Conservation (phyloP, 1,140 invertebrate species). For the Zeugodacus cucurbitae region DNA sequence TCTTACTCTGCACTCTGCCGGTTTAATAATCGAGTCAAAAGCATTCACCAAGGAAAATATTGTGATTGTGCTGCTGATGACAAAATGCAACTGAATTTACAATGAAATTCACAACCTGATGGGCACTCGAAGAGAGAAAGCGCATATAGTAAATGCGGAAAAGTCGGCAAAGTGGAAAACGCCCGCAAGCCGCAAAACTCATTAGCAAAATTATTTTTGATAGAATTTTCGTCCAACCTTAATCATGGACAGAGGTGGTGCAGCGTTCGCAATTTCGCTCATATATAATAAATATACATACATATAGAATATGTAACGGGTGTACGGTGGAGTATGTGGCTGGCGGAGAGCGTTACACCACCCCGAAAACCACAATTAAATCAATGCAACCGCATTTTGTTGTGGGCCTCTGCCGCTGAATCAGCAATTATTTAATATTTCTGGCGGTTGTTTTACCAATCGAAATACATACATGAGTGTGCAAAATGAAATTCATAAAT, state of each 20-base stretch:
- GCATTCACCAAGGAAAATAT: not conserved
- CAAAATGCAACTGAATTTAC: slow-evolving; percentile 23
- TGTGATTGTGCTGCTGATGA: slow-evolving; percentile 1
- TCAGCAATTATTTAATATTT: slow-evolving; percentile 5
- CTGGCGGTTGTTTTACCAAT: not conserved
- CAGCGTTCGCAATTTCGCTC: not conserved
- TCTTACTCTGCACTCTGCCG: not conserved
- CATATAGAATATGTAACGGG: too few relatives aligned
- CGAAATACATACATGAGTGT: not conserved
- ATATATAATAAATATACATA: not conserved
- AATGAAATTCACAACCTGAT: not conserved
- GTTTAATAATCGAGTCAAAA: not conserved
- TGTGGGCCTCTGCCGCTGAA: not conserved
- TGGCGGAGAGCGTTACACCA: not conserved
- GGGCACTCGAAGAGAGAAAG: not conserved
- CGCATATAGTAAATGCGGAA: not conserved
- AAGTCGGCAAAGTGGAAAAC: not conserved
- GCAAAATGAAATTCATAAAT: not conserved
- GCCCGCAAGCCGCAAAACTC: slow-evolving; percentile 23
- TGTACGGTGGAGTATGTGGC: not conserved
- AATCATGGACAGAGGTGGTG: not conserved
- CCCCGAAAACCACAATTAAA: not conserved
- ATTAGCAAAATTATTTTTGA: slow-evolving; percentile 30
- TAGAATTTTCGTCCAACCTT: not conserved
- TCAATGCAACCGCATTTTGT: slow-evolving; percentile 26